Conservation (phyloP, 2,888 invertebrate species). For the Brenthis daphne region DNA sequence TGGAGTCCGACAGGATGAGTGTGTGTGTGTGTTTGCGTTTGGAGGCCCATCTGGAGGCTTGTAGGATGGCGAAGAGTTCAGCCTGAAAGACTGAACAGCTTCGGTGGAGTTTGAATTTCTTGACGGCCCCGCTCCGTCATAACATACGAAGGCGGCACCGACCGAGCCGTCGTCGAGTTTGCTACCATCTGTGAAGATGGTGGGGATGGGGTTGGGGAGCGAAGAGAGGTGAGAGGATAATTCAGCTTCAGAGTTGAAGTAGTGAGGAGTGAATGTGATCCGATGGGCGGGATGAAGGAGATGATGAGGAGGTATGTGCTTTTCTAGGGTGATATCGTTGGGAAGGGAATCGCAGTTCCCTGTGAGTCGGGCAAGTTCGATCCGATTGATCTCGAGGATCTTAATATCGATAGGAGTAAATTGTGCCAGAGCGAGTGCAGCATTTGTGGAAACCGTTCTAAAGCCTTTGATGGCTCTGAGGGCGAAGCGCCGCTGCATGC, state of each 20-base stretch:
- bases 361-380: no score
- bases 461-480: conserved; percentile 35
- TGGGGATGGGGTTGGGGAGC: no score
- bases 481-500: conserved; percentile 36
- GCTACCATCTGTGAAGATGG: conserved; percentile 13
- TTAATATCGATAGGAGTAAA: conserved; percentile 34
- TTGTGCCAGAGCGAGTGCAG: conserved; percentile 32
- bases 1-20: neutral
- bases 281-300: no score
- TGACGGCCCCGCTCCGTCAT: neutral
- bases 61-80: conserved; percentile 6
- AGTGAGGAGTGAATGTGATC: no score
- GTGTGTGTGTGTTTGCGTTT: neutral
- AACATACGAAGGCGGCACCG: conserved; percentile 21
- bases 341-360: no score
- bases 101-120: conserved; percentile 12
- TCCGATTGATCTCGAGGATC: neutral
- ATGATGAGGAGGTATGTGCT: no score
- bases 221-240: no score
- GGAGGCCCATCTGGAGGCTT: conserved; percentile 2
- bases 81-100: conserved; percentile 16
- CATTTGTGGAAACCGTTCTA: conserved; percentile 28
- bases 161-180: conserved; percentile 11
- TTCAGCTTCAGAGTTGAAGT: no score
- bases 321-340: no score